Evolutionary conservation across 2,888 invertebrate species (phyloP).

Genomic region (Tiphia femorata): DNA sequence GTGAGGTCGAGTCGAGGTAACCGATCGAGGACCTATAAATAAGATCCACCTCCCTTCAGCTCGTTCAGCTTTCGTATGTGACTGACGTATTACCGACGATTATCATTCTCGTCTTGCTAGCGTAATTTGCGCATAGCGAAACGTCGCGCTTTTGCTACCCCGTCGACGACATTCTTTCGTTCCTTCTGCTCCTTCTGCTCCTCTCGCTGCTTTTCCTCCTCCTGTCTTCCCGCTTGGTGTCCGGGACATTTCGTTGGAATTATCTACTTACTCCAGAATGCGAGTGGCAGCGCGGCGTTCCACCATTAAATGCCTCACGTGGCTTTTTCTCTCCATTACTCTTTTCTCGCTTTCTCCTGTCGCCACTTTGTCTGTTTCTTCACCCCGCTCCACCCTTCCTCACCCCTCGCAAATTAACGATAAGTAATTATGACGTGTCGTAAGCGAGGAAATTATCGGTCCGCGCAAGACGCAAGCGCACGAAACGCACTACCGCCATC

Average conservation of each 20-base stretch:
- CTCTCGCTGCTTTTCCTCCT: no score
- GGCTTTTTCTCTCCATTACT: conserved; percentile 33
- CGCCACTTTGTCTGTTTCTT: conserved; percentile 12
- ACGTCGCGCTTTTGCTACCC: conserved; percentile 26
- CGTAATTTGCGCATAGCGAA: conserved; percentile 46
- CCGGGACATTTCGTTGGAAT: conserved; percentile 45
- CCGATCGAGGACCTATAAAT: conserved; percentile 32
- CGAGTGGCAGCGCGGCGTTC: conserved; percentile 42
- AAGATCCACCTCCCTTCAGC: conserved; percentile 14
- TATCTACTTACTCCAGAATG: conserved; percentile 61
- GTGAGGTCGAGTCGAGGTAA: background rate
- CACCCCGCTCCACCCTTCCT: background rate
- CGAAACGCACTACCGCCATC: background rate
- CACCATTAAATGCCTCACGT: conserved; percentile 28
- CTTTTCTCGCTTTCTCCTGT: conserved; percentile 36
- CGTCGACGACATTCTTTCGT: conserved; percentile 6
- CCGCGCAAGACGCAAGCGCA: background rate
- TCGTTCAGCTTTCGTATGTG: conserved; percentile 19
- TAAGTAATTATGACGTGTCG: conserved; percentile 18
- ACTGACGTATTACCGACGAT: conserved; percentile 47
- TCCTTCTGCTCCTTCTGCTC: conserved; percentile 22
- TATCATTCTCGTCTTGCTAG: conserved; percentile 39
- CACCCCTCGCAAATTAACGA: conserved; percentile 18
- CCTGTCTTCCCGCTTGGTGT: background rate
- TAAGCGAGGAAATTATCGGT: background rate